A percentile compares a stretch with the other conserved stretches of the same genome.
Evolutionary conservation across 2,797 vertebrate species (phyloP).

Genomic region (Channallabes apus): DNA sequence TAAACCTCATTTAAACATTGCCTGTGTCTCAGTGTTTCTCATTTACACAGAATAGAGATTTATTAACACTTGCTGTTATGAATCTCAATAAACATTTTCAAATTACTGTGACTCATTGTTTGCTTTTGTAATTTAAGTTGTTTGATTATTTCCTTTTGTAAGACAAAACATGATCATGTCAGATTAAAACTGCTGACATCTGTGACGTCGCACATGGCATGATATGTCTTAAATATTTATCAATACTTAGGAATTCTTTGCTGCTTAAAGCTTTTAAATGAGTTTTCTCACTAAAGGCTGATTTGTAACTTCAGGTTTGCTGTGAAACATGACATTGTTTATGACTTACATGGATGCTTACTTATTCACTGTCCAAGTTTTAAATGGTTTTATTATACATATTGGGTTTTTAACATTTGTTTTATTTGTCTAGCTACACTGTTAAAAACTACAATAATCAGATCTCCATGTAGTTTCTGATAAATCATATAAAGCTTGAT

Average conservation of each 20-base stretch:
- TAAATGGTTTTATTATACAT: neutral
- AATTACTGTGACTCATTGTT: neutral
- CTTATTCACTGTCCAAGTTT: neutral
- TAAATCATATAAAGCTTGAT: too few relatives aligned
- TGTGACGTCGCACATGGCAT: neutral
- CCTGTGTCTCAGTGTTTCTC: neutral
- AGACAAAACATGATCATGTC: neutral
- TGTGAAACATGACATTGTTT: neutral
- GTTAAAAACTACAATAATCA: neutral
- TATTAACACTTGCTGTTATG: neutral
- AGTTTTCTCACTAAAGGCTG: neutral
- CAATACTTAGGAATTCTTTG: neutral
- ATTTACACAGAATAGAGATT: neutral
- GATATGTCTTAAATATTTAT: neutral
- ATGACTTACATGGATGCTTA: neutral
- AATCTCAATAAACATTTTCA: conserved; percentile 13
- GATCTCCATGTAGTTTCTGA: too few relatives aligned
- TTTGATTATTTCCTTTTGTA: neutral
- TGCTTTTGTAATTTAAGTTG: neutral
- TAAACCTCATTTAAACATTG: neutral
- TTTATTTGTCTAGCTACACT: neutral
- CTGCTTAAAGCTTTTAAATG: neutral
- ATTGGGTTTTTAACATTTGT: neutral
- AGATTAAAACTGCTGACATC: neutral
- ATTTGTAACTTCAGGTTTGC: neutral